These are phyloP conservation scores for Hormiphora californensis DNA, from an alignment of 37 sponge, comb jelly and placozoan genomes.

Conservation along the genomic window DNA sequence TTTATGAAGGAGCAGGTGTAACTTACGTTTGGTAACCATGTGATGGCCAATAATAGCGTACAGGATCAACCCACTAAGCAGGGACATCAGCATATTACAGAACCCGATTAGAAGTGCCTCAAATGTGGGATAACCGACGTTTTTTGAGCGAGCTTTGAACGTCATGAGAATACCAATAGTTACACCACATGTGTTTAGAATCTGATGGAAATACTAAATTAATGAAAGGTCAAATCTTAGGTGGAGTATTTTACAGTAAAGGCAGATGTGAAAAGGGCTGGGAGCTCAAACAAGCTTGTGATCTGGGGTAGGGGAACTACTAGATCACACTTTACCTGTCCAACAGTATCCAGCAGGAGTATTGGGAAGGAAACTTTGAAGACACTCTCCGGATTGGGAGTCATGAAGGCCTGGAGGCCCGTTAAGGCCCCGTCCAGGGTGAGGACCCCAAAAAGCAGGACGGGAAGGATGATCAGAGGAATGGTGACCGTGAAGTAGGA, in stretches of 20 bases:
- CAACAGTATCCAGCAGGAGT: neutral
- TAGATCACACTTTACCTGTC: neutral
- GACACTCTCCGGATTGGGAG: neutral
- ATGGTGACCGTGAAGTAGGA: neutral
- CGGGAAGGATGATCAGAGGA: neutral
- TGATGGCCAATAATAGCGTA: neutral
- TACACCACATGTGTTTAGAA: neutral
- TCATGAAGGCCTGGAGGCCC: neutral
- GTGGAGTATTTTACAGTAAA: too few species aligned
- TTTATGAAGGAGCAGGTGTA: too few species aligned
- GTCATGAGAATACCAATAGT: neutral
- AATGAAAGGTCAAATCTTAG: too few species aligned
- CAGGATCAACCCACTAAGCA: neutral
- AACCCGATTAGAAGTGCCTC: neutral
- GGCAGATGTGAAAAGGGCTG: too few species aligned
- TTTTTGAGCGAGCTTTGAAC: neutral
- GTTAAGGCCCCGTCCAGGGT: neutral
- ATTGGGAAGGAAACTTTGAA: neutral
- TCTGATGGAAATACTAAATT: too few species aligned
- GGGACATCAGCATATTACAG: neutral
- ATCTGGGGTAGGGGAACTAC: neutral
- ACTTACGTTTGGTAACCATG: constrained; percentile 6
- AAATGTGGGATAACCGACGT: neutral
- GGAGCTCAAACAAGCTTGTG: too few species aligned
- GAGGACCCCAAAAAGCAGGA: neutral